These are phyloP conservation scores for Lutjanus argentimaculatus DNA, from an alignment of 2,797 vertebrate genomes.

Conservation along the genomic window DNA sequence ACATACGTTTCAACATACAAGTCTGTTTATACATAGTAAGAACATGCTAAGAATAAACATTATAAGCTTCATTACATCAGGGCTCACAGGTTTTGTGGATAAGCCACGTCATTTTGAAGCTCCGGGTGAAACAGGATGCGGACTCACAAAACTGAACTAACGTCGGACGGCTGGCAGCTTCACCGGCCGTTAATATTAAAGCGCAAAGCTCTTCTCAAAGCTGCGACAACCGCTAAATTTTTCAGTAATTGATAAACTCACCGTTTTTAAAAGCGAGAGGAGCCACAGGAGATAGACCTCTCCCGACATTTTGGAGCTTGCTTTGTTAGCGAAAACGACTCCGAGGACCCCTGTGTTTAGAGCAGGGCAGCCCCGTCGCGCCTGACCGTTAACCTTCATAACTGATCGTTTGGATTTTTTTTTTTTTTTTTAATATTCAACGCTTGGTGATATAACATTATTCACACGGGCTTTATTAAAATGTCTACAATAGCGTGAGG, in stretches of 20 bases:
- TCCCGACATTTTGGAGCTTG: slow-evolving; percentile 83
- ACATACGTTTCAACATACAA: neutral
- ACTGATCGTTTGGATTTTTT: fast-evolving
- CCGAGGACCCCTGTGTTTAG: slow-evolving; percentile 51
- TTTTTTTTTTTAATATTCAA: fast-evolving
- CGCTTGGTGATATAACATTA: fast-evolving
- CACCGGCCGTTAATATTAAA: fast-evolving
- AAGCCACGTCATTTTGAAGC: slow-evolving; percentile 81
- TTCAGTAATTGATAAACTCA: slow-evolving; percentile 65
- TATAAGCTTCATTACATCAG: too few species aligned
- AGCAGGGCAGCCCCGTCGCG: neutral
- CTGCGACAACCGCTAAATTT: fast-evolving
- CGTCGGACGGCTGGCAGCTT: neutral
- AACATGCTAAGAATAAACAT: fast-evolving
- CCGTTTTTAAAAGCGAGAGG: slow-evolving; percentile 85
- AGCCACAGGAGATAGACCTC: slow-evolving; percentile 87
- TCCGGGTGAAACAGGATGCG: slow-evolving; percentile 41
- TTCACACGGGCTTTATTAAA: fast-evolving
- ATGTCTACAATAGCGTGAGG: fast-evolving
- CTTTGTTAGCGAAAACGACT: slow-evolving; percentile 54
- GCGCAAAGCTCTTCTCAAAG: neutral
- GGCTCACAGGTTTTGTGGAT: neutral
- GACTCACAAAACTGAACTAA: neutral
- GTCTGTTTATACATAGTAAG: too few species aligned
- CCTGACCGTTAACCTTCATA: slow-evolving; percentile 39